Conservation (phyloP, 2,113 vertebrate genomes). For the Setophaga petechia region DNA sequence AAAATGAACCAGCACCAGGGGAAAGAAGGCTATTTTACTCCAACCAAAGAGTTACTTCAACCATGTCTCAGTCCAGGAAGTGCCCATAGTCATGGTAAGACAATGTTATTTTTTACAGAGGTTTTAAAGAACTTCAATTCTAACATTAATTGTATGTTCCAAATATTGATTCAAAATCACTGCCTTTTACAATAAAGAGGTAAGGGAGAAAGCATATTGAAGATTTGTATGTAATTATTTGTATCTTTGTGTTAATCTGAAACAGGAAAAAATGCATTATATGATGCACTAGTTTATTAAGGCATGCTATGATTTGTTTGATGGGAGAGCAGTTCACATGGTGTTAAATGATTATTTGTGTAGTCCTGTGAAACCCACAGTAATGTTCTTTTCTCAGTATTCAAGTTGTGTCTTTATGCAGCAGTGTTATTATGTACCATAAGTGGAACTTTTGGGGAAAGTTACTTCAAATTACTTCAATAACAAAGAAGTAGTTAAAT, state of each 20-base stretch:
- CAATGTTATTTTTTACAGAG: not conserved
- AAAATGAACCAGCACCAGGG: constrained; percentile 95
- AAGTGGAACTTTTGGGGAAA: not conserved
- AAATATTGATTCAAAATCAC: not conserved
- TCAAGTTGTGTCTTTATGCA: not conserved
- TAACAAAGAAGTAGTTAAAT: not conserved
- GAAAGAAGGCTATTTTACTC: constrained; percentile 87
- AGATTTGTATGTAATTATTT: not conserved
- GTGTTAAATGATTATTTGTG: not conserved
- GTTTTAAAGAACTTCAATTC: not conserved
- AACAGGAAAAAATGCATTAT: not conserved
- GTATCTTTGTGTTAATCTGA: not conserved
- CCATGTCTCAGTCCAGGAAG: constrained; percentile 84
- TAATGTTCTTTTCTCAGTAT: not conserved
- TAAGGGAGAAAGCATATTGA: not conserved
- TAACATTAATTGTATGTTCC: not conserved
- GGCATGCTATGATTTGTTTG: not conserved
- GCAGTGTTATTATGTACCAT: not conserved
- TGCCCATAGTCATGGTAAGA: constrained; percentile 87
- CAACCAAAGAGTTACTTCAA: constrained; percentile 84
- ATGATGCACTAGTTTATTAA: not conserved
- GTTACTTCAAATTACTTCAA: not conserved
- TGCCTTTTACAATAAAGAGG: not conserved
- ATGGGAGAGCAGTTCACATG: not conserved
- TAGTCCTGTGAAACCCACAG: not conserved